Evolutionary conservation across 2,888 invertebrate species (phyloP), one percentile per base, ranked within the genome.

Genomic region (Sphaeridia pumilis): DNA sequence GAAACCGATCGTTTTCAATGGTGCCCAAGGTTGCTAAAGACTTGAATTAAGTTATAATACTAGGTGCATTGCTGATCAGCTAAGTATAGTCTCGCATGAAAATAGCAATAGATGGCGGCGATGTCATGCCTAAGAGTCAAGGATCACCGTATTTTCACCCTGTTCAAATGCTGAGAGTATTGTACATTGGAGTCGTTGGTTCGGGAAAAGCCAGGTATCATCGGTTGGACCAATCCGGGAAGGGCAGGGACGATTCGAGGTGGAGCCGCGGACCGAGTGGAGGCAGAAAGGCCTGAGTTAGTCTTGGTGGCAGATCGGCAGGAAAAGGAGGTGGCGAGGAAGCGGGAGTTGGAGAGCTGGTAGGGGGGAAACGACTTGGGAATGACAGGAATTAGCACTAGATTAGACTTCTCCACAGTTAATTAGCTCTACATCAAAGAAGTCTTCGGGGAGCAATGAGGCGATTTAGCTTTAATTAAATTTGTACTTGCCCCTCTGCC

Each of bases 391-490:
- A 65, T 65, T 65, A 65, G 63, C 58, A 59, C 60, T 57, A 65
- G 65, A 65, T 65, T 65, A 64, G 64, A 64, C 52, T 59, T 58
- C 57, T 56, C 55, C 56, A 48, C 56, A 58, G 51, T 65, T 65
- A 65, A 66, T 65, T 66, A 65, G 65, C 56, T 61, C 65, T 60
- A 65, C 65, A 66, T 66, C 64, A 66, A 66, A 66, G 66, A 65
- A 66, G 65, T 65, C 63, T 63, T 65, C 55, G 57, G 66, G 66
- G 66, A 66, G 62, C 64, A 59, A 65, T 65, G 64, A 66, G 59
- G 58, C 66, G 61, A 64, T 66, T 63, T 64, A 66, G 60, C 61
- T 58, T 64, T 66, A 66, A 66, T 66, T 66, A 66, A 66, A 66
- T 66, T 66, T 66, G 66, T 66, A 64, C 61, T 59, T 52, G 58